A percentile compares a stretch with the other conserved stretches of the same genome.
Evolutionary conservation across 2,797 vertebrate genomes (phyloP).

Genomic region (Ciconia nigra): DNA sequence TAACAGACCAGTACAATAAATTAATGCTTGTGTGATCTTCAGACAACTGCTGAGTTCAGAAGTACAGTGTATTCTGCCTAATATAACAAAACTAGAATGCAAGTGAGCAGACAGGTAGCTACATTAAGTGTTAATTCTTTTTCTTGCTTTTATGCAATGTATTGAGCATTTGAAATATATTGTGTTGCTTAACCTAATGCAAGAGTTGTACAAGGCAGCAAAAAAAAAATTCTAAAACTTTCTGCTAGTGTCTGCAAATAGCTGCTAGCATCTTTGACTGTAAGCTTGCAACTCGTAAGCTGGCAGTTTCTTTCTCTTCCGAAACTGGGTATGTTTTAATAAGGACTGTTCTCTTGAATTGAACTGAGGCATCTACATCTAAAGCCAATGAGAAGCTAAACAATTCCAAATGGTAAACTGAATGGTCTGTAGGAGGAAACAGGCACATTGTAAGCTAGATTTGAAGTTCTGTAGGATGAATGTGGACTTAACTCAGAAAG

Average conservation of each 20-base stretch:
- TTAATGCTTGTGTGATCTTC: neutral
- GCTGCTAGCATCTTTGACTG: neutral
- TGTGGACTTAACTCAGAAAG: neutral
- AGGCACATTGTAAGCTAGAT: neutral
- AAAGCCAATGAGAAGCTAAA: neutral
- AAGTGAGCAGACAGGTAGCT: neutral
- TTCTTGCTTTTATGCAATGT: neutral
- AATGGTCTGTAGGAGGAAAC: neutral
- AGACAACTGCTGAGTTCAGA: neutral
- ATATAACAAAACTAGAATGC: neutral
- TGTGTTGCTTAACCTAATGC: neutral
- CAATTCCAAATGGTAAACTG: neutral
- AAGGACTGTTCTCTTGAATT: neutral
- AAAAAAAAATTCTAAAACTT: accelerated
- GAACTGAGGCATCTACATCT: neutral
- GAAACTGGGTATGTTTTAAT: neutral
- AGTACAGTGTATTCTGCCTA: neutral
- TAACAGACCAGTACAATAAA: neutral
- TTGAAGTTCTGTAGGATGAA: neutral
- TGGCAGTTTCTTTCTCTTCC: neutral
- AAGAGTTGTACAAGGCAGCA: neutral
- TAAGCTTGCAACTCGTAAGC: neutral
- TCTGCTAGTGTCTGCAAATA: neutral
- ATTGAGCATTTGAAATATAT: neutral
- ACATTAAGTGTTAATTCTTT: neutral